A percentile compares a stretch with the other conserved stretches of the same genome.
phyloP scores from a whole-genome alignment of 1,140 invertebrate genomes.

The Drosophila pallidifrons region DNA sequence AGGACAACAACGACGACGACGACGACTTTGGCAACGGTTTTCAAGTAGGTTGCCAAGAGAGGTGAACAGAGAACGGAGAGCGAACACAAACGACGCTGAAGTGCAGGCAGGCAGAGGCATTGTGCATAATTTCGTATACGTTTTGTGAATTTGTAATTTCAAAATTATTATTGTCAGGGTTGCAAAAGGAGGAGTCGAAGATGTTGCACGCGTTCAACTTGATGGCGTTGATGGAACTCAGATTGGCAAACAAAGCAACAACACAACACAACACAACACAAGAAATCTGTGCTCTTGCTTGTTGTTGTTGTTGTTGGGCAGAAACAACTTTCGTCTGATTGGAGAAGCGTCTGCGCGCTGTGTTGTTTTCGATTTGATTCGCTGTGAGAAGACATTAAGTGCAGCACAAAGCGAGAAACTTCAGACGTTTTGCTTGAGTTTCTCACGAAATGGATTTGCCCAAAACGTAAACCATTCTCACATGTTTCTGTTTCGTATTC shows the following conservation, averaged over 20 bases:
- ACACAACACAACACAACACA: conserved; percentile 6
- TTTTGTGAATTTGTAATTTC: conserved; percentile 83
- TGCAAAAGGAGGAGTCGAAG: conserved; percentile 37
- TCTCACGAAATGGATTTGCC: conserved; percentile 1
- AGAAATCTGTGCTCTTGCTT: conserved; percentile 6
- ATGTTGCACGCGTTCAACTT: conserved; percentile 29
- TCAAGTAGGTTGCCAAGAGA: conserved; percentile 23
- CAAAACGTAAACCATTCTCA: background rate
- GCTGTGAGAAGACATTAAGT: conserved; percentile 67
- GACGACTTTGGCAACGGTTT: conserved; percentile 3
- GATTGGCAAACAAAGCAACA: conserved; percentile 13
- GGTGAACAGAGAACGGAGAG: background rate
- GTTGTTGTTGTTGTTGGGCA: conserved; percentile 38
- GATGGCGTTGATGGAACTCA: conserved; percentile 39
- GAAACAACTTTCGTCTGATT: conserved; percentile 71
- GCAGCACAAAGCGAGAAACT: conserved; percentile 35
- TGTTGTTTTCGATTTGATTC: conserved; percentile 70
- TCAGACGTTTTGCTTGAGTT: conserved; percentile 25
- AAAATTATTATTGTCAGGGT: conserved; percentile 73
- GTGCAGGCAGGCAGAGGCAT: conserved; percentile 57
- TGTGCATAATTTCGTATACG: conserved; percentile 81
- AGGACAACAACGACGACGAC: conserved; percentile 19
- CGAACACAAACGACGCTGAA: conserved; percentile 44
- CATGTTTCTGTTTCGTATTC: background rate
- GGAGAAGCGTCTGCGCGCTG: conserved; percentile 60